Conservation (phyloP, 1,140 invertebrate genomes). For the Drosophila melanogaster region DNA sequence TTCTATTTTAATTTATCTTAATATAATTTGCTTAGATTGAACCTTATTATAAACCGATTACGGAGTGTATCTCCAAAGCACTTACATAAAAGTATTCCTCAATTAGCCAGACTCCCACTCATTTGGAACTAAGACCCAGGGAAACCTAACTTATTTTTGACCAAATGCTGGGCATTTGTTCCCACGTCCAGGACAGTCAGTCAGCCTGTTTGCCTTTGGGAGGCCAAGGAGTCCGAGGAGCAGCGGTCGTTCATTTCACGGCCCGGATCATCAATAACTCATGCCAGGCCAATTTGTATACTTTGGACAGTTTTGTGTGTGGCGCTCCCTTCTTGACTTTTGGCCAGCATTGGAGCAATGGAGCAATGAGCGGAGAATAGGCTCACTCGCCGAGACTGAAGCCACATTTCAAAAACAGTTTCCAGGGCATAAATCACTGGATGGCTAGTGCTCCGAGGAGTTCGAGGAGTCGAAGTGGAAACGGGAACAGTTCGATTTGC, state of each 20-base stretch:
- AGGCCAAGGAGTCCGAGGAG: constrained; percentile 5
- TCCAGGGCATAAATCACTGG: constrained; percentile 81
- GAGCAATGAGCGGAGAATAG: constrained; percentile 25
- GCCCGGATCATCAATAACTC: constrained; percentile 80
- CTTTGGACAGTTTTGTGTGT: constrained; percentile 79
- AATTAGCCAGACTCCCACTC: constrained; percentile 55
- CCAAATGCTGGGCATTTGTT: constrained; percentile 73
- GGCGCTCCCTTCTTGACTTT: constrained; percentile 64
- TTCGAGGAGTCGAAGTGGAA: neutral
- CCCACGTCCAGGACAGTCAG: constrained; percentile 44
- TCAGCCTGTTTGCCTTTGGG: constrained; percentile 11
- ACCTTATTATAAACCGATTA: neutral
- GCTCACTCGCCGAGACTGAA: constrained; percentile 50
- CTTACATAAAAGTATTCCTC: constrained; percentile 36
- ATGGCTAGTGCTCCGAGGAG: constrained; percentile 40
- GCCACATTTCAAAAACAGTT: constrained; percentile 83
- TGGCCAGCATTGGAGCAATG: constrained; percentile 61
- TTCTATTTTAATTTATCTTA: no score
- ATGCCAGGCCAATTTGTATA: constrained; percentile 81
- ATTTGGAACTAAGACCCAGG: constrained; percentile 25
- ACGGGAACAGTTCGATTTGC: constrained; percentile 66
- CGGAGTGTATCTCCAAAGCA: neutral
- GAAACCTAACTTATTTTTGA: constrained; percentile 49
- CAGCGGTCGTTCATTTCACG: constrained; percentile 76
- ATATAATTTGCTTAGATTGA: no score